Percentiles rank a stretch among this genome's conserved stretches.
These are phyloP conservation scores for Melanotus villosus DNA, from an alignment of 2,888 invertebrate species.

Conservation along the genomic window DNA sequence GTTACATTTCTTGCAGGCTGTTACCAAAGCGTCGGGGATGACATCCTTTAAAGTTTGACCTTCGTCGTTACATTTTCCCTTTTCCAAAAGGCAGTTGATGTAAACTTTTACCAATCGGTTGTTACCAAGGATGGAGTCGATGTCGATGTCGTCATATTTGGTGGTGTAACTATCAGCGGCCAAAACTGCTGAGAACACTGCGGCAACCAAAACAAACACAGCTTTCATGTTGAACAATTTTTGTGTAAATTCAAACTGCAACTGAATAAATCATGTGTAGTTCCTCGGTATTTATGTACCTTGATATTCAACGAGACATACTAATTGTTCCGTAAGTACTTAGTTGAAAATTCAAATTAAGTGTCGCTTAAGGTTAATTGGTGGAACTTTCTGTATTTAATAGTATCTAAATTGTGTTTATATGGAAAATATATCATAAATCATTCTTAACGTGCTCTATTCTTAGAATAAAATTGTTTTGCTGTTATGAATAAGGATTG, in stretches of 20 bases:
- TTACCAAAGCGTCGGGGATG: constrained; percentile 76
- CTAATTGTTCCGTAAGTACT: constrained; percentile 1
- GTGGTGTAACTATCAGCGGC: constrained; percentile 69
- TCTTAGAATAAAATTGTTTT: no score
- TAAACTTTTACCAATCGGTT: constrained; percentile 76
- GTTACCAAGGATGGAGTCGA: constrained; percentile 75
- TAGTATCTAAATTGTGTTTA: not conserved
- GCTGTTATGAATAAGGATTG: no score
- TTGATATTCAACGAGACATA: not conserved
- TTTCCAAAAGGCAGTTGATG: constrained; percentile 75
- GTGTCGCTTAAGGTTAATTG: not conserved
- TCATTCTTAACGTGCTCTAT: not conserved
- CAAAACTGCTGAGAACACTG: constrained; percentile 2
- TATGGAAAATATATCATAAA: not conserved
- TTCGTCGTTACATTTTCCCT: constrained; percentile 76
- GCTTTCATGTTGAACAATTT: constrained; percentile 3
- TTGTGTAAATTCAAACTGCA: not conserved
- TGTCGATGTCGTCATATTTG: constrained; percentile 77
- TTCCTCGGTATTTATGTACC: not conserved
- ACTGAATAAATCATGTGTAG: not conserved
- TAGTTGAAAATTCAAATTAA: not conserved
- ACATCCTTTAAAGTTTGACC: constrained; percentile 70
- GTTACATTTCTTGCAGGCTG: constrained; percentile 75
- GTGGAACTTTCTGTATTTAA: not conserved
- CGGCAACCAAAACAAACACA: not conserved